These are phyloP conservation scores for Tarsius wallacei DNA, from an alignment of 2,797 vertebrate species.

Conservation along the genomic window DNA sequence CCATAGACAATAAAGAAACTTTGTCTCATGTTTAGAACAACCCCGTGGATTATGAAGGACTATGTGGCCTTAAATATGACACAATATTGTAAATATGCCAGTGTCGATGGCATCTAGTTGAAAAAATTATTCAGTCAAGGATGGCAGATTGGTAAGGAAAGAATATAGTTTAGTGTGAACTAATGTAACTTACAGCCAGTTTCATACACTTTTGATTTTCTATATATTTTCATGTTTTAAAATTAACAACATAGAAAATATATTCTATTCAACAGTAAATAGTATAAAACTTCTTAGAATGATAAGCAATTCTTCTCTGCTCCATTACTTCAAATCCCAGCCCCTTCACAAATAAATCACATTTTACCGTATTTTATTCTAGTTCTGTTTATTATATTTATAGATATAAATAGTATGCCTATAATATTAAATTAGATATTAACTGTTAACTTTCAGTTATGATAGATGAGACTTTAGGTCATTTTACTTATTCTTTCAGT, in stretches of 20 bases:
- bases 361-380: neutral
- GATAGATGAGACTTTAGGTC: neutral
- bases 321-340: rapidly evolving
- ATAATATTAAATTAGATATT: neutral
- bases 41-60: neutral
- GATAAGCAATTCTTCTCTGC: neutral
- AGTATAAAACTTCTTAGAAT: neutral
- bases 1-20: neutral
- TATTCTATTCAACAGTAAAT: neutral
- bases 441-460: neutral
- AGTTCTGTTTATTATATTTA: neutral
- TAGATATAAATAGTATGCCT: neutral
- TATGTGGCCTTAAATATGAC: neutral
- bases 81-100: neutral
- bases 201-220: neutral
- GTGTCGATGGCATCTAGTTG: no score
- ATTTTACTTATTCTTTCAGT: neutral
- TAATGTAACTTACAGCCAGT: neutral
- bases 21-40: neutral
- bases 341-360: no score
- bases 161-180: neutral
- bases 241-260: neutral
- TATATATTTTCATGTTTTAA: neutral
- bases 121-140: neutral
- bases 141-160: neutral